These are phyloP conservation scores for Crotophaga sulcirostris DNA, from an alignment of 2,113 vertebrate genomes.

Conservation along the genomic window DNA sequence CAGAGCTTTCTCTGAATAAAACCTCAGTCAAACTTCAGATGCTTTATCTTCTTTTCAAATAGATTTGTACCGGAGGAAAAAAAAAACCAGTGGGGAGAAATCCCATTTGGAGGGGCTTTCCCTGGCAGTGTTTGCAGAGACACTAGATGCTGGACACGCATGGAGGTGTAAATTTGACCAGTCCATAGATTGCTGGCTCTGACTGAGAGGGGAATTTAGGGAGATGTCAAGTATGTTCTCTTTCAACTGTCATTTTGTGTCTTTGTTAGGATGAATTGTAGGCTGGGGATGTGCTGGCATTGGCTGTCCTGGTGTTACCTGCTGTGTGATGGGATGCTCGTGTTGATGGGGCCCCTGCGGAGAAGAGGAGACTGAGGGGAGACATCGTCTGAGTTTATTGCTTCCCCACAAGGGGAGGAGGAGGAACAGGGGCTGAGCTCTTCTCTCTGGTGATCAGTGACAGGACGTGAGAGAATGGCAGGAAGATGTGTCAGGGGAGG, in stretches of 20 bases:
- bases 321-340: rapidly evolving
- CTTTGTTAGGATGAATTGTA: neutral
- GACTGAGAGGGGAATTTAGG: neutral
- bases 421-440: too few relatives aligned
- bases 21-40: conserved; percentile 26
- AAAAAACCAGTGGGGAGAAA: neutral
- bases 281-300: neutral
- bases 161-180: neutral
- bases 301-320: rapidly evolving
- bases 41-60: conserved; percentile 51
- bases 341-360: neutral
- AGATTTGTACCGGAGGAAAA: conserved; percentile 10
- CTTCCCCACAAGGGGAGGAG: too few relatives aligned
- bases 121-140: neutral
- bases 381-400: too few relatives aligned
- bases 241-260: neutral
- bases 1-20: conserved; percentile 63
- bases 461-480: too few relatives aligned
- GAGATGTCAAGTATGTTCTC: rapidly evolving
- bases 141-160: neutral
- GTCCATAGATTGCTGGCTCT: neutral
- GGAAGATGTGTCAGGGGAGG: too few relatives aligned
- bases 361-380: neutral
- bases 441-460: too few relatives aligned
- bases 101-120: conserved; percentile 48